Conservation (phyloP, 2,113 vertebrate species). For the Alexandromys fortis region DNA sequence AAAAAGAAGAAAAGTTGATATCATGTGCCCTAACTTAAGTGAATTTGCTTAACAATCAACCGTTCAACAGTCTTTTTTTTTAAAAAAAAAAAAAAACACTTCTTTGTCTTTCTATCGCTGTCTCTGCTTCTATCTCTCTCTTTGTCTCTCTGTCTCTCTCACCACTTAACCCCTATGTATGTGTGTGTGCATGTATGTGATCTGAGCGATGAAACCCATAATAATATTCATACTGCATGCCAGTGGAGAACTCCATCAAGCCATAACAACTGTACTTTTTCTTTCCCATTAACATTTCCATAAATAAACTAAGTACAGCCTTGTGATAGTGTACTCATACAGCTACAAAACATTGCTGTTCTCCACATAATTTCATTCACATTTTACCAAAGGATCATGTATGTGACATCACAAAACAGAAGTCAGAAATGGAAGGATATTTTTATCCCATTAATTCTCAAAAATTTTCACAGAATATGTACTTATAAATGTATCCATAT, state of each 20-base stretch:
- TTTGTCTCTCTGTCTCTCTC: background rate
- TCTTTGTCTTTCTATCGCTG: background rate
- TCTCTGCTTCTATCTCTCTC: background rate
- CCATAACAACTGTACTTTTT: background rate
- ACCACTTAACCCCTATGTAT: background rate
- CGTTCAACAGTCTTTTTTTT: background rate
- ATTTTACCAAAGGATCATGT: background rate
- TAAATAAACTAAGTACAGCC: background rate
- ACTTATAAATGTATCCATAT: background rate
- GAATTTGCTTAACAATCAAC: background rate
- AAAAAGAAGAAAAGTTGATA: background rate
- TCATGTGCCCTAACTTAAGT: background rate
- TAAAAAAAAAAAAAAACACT: background rate
- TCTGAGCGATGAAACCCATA: background rate
- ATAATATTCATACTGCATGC: background rate
- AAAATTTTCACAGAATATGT: background rate
- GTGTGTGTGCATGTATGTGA: background rate
- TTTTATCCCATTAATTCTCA: background rate
- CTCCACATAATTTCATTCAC: background rate
- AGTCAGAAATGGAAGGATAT: background rate
- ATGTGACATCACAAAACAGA: background rate
- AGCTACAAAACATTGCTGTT: background rate
- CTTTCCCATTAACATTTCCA: background rate
- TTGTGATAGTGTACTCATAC: background rate
- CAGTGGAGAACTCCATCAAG: background rate